Base-by-base conservation (phyloP, 1,140 invertebrate species). In the Lepidostoma basale region DNA sequence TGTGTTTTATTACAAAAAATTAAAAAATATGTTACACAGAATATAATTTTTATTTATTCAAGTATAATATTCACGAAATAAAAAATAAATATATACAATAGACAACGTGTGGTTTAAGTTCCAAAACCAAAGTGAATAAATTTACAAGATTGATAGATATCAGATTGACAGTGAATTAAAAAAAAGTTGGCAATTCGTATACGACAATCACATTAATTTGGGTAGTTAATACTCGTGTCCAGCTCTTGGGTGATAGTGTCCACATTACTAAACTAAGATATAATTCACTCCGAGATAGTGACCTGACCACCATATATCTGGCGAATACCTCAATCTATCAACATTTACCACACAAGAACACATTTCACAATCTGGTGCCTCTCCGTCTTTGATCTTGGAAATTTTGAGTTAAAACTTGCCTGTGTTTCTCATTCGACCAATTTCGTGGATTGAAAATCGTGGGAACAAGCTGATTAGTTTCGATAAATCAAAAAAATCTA, bases 281-380 rank as follows among this genome's bases (percentile, higher is more conserved):
- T 56, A 33, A 30, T 33, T 56, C 52, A 56, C 20, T 30, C 52
- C 12, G 6, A 33, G 47, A 30, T 33, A 20, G 14, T 56, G 52
- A 56, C 52, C 52, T 56, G 52, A 56, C 52, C 52, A 56, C 52
- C 52, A 56, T 56, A 56, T 25, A 56, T 56, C 52, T 56, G 12
- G 16, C 5, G 36, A 56, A 56, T 56, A 56, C 52, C 52, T 56
- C 52, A 30, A 56, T 56, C 52, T 56, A 56, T 56, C 52, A 33
- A 26, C n/a, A 9, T 12, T 26, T 33, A 28, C 52, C 52, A 18
- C 28, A 56, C 52, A 56, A 33, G 52, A 56, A 16, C 52, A 33
- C 14, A 33, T 56, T 56, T 56, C 52, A 28, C 36, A 33, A 56
- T 12, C 22, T 9, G 28, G 28, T 56, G 16, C 26, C 52, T 56